These are phyloP conservation scores for Epizoanthus scotinus DNA, from an alignment of 92 coral and sea anemone genomes.

Conservation along the genomic window DNA sequence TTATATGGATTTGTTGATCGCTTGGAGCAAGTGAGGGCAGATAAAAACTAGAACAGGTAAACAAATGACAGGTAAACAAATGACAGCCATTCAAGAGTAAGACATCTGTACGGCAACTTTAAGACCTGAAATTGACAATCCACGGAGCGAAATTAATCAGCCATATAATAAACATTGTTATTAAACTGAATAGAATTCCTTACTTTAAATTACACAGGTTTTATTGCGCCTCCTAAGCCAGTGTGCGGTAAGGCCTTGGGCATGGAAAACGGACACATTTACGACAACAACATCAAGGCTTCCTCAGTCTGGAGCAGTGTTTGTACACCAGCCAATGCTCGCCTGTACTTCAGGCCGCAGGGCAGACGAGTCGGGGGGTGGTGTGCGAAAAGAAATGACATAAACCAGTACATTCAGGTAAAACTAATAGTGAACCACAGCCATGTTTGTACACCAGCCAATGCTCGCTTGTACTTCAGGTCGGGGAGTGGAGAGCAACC, in stretches of 20 bases:
- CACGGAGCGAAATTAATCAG: too few relatives aligned
- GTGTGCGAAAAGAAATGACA: conserved; percentile 7
- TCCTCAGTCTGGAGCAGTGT: neutral
- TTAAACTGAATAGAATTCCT: too few relatives aligned
- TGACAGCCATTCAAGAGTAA: too few relatives aligned
- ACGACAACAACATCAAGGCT: conserved; percentile 21
- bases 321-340: neutral
- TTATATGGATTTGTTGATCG: too few relatives aligned
- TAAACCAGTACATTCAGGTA: conserved; percentile 18
- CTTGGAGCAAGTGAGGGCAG: too few relatives aligned
- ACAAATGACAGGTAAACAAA: too few relatives aligned
- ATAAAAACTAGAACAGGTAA: too few relatives aligned
- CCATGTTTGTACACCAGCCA: neutral
- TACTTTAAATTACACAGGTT: neutral
- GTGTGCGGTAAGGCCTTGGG: conserved; percentile 31
- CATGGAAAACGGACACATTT: conserved; percentile 10
- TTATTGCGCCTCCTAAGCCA: conserved; percentile 30
- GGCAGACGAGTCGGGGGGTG: conserved; percentile 20
- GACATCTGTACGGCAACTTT: too few relatives aligned
- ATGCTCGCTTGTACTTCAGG: conserved; percentile 11
- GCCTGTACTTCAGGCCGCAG: conserved; percentile 3
- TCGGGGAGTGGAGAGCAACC: neutral
- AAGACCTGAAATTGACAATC: too few relatives aligned
- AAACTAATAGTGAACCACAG: neutral
- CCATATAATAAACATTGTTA: too few relatives aligned